These are phyloP conservation scores for Chiridota heheva DNA, from an alignment of 35 echinoderm and acorn worm genomes.

Conservation along the genomic window DNA sequence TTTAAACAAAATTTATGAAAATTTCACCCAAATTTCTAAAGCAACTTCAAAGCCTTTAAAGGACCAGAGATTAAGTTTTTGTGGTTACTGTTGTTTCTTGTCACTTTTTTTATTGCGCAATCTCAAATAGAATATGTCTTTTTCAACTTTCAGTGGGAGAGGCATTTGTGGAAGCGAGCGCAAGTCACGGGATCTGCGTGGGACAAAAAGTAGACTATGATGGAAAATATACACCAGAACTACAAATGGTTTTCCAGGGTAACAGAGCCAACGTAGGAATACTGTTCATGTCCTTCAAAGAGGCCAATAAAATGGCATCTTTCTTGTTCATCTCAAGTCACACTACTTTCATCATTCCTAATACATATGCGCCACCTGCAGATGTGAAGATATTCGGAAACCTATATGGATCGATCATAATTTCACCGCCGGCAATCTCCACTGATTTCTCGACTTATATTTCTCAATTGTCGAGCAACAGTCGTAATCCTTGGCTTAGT, in stretches of 20 bases:
- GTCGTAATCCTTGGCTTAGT: constrained; percentile 26
- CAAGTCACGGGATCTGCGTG: neutral
- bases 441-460: neutral
- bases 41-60: too few relatives aligned
- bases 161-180: too few relatives aligned
- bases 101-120: too few relatives aligned
- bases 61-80: too few relatives aligned
- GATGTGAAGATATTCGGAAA: neutral
- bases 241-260: neutral
- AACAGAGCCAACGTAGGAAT: constrained; percentile 13
- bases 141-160: too few relatives aligned
- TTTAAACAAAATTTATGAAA: too few relatives aligned
- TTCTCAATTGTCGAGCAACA: neutral
- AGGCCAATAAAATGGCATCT: neutral
- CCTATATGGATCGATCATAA: neutral
- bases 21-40: too few relatives aligned
- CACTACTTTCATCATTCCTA: neutral
- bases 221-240: neutral
- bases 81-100: too few relatives aligned
- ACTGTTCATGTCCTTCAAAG: constrained; percentile 18
- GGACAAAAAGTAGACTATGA: neutral
- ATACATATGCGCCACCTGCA: neutral
- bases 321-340: neutral
- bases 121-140: too few relatives aligned
- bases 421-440: neutral